A percentile compares a stretch with the other conserved stretches of the same genome.
phyloP scores from a whole-genome alignment of 2,888 invertebrate species.

The Crocallis elinguaria region DNA sequence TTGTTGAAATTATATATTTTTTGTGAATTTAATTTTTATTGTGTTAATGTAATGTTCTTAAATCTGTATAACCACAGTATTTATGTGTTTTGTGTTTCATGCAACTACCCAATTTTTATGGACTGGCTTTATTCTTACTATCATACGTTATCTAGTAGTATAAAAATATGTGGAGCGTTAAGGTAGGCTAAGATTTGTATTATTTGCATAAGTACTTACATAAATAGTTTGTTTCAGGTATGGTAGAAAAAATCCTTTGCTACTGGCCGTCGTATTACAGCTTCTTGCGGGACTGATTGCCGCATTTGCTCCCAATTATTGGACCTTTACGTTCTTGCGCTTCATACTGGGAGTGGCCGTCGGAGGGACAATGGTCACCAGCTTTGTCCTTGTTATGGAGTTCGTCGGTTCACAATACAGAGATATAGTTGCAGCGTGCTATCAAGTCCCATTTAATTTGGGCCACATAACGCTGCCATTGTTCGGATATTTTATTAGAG shows the following conservation, averaged over 20 bases:
- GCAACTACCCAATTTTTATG: too few species aligned
- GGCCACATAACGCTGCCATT: slow-evolving; percentile 87
- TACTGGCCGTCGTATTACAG: slow-evolving; percentile 89
- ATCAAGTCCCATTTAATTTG: slow-evolving; percentile 88
- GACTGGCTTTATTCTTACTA: too few species aligned
- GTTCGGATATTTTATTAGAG: slow-evolving; percentile 86
- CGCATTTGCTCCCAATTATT: slow-evolving; percentile 86
- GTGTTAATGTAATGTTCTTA: too few species aligned
- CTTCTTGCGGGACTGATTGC: slow-evolving; percentile 87
- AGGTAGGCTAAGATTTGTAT: too few species aligned
- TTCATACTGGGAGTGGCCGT: slow-evolving; percentile 90
- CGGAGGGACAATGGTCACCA: slow-evolving; percentile 91
- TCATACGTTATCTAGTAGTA: too few species aligned
- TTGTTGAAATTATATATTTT: too few species aligned
- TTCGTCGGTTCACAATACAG: slow-evolving; percentile 85
- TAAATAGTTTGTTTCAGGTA: slow-evolving; percentile 82
- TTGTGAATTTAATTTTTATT: too few species aligned
- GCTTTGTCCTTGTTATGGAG: slow-evolving; percentile 87
- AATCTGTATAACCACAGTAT: too few species aligned
- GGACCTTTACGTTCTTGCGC: slow-evolving; percentile 86
- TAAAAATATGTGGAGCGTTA: too few species aligned
- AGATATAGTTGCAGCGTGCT: slow-evolving; percentile 85
- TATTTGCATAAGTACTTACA: too few species aligned
- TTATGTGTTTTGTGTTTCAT: too few species aligned
- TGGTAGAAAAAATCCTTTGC: slow-evolving; percentile 89